phyloP scores from a whole-genome alignment of 2,797 vertebrate species.

The Pantherophis vulpinus region DNA sequence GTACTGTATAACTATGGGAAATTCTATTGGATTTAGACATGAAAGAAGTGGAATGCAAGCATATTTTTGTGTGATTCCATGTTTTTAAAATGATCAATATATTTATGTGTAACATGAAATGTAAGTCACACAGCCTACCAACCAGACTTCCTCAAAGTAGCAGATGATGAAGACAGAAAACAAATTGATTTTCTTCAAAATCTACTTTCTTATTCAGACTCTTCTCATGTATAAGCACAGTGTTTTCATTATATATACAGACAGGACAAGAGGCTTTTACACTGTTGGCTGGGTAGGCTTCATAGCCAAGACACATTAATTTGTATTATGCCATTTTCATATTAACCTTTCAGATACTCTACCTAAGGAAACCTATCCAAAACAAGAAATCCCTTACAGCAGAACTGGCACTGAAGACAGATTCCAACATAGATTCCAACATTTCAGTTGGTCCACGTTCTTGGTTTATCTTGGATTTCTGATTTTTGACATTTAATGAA shows the following conservation, averaged over 20 bases:
- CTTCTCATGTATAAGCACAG: slow-evolving; percentile 50
- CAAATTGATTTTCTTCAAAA: slow-evolving; percentile 41
- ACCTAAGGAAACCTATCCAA: slow-evolving; percentile 47
- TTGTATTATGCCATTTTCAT: slow-evolving; percentile 39
- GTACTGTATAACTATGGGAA: slow-evolving; percentile 23
- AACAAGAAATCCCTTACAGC: slow-evolving; percentile 44
- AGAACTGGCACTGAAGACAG: slow-evolving; percentile 38
- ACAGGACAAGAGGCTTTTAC: slow-evolving; percentile 49
- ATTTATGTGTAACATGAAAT: slow-evolving; percentile 55
- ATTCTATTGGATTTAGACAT: slow-evolving; percentile 34
- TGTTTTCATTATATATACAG: slow-evolving; percentile 30
- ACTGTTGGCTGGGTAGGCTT: slow-evolving; percentile 34
- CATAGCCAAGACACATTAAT: slow-evolving; percentile 39
- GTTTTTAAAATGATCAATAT: slow-evolving; percentile 35
- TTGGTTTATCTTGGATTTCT: slow-evolving; percentile 22
- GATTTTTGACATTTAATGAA: slow-evolving; percentile 30
- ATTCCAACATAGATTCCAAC: slow-evolving; percentile 34
- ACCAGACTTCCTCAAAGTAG: slow-evolving; percentile 47
- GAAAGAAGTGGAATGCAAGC: slow-evolving; percentile 46
- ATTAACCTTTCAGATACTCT: slow-evolving; percentile 53
- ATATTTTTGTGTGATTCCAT: slow-evolving; percentile 42
- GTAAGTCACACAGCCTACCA: slow-evolving; percentile 41
- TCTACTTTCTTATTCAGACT: slow-evolving; percentile 48
- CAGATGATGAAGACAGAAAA: slow-evolving; percentile 43
- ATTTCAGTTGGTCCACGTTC: slow-evolving; percentile 39